These are phyloP conservation scores for Allolobophora icterica DNA, from an alignment of 2,888 invertebrate species.

Conservation along the genomic window DNA sequence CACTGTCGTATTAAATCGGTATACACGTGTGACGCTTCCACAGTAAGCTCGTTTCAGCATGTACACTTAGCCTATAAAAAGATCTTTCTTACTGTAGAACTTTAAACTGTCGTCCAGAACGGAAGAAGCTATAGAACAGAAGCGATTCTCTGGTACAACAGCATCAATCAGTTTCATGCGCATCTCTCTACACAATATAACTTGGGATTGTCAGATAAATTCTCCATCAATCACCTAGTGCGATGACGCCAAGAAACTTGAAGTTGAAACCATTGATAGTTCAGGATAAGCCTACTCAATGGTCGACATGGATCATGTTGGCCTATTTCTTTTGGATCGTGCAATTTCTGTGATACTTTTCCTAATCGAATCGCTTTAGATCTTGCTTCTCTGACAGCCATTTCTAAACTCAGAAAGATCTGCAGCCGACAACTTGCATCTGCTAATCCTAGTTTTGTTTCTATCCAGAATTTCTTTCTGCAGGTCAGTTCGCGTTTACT, in stretches of 20 bases:
- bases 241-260: background rate
- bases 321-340: background rate
- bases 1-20: background rate
- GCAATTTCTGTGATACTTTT: background rate
- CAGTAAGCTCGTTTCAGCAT: background rate
- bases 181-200: background rate
- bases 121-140: background rate
- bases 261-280: background rate
- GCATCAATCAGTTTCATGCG: background rate
- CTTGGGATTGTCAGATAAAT: background rate
- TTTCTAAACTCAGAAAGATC: background rate
- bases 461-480: no score
- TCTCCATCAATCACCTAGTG: background rate
- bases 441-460: background rate
- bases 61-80: no score
- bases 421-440: background rate
- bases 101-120: background rate
- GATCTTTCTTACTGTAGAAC: background rate
- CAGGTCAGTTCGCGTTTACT: background rate
- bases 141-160: background rate
- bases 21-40: background rate
- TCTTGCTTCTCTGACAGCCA: background rate
- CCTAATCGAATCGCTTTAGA: background rate
- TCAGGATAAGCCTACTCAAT: background rate
- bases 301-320: background rate